These are phyloP conservation scores for Abramis brama DNA, from an alignment of 2,113 vertebrate genomes.

Conservation along the genomic window DNA sequence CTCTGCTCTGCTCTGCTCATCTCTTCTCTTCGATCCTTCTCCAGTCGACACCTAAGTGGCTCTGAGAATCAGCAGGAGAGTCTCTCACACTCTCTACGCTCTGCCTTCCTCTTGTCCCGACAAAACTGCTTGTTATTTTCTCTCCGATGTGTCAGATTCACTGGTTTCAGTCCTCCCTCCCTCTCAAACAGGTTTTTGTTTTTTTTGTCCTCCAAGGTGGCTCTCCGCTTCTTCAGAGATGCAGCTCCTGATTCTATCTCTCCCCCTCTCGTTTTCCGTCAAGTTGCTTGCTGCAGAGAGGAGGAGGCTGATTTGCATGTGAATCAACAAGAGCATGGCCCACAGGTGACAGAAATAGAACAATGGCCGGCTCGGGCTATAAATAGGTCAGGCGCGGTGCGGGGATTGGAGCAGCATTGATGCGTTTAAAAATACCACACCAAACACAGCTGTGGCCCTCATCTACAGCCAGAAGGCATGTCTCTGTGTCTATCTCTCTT, in stretches of 20 bases:
- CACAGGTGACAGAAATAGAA: slow-evolving; percentile 99
- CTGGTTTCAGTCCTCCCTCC: neutral
- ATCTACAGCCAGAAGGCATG: slow-evolving; percentile 81
- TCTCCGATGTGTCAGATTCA: slow-evolving; percentile 24
- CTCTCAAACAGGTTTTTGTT: too few relatives aligned
- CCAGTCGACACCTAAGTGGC: slow-evolving; percentile 32
- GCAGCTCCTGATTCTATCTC: slow-evolving; percentile 30
- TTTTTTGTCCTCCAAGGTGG: neutral
- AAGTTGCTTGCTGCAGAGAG: slow-evolving; percentile 72
- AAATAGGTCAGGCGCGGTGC: slow-evolving; percentile 98
- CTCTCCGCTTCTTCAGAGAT: neutral
- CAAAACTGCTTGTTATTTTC: slow-evolving; percentile 36
- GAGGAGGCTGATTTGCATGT: slow-evolving; percentile 95
- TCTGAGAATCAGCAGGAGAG: slow-evolving; percentile 42
- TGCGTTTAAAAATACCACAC: slow-evolving; percentile 99
- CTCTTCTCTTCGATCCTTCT: slow-evolving; percentile 42
- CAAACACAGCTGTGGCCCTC: slow-evolving; percentile 98
- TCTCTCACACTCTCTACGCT: slow-evolving; percentile 40
- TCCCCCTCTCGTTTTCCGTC: slow-evolving; percentile 58
- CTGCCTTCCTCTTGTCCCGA: slow-evolving; percentile 25
- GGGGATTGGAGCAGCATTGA: slow-evolving; percentile 98
- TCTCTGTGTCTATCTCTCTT: slow-evolving; percentile 56
- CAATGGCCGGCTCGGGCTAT: slow-evolving; percentile 98
- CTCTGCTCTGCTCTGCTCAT: slow-evolving; percentile 39
- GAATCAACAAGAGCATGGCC: slow-evolving; percentile 97